Evolutionary conservation across 2,888 invertebrate genomes (phyloP).

Genomic region (Lasioglossum malachurum): DNA sequence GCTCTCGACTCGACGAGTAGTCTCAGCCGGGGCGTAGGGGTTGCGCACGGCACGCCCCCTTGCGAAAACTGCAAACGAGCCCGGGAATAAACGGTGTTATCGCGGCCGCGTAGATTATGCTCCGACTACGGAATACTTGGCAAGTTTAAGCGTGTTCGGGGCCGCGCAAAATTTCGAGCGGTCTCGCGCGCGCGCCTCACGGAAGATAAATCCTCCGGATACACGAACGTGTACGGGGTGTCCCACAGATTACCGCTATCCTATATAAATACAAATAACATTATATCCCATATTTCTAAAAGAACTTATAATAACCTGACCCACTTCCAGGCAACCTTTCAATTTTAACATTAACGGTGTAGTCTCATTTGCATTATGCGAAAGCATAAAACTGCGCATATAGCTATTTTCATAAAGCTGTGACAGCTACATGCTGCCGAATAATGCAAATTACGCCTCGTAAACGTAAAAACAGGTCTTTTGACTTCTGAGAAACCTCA

Average conservation of each 20-base stretch:
- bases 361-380: no score
- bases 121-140: conserved; percentile 30
- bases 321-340: no score
- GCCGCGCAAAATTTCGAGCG: conserved; percentile 25
- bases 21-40: not conserved
- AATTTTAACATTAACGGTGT: no score
- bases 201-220: conserved; percentile 47
- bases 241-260: not conserved
- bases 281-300: not conserved
- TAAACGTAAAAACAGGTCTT: no score
- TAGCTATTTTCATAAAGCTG: no score
- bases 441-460: no score
- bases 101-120: conserved; percentile 31
- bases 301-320: no score
- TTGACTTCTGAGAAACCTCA: no score
- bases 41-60: conserved; percentile 4
- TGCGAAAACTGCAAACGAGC: conserved; percentile 35
- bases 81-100: conserved; percentile 30
- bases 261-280: not conserved
- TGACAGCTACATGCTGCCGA: no score
- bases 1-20: conserved; percentile 1
- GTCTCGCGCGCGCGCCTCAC: not conserved
- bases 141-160: conserved; percentile 28
- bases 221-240: not conserved
- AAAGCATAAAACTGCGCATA: no score